phyloP scores from a whole-genome alignment of 1,140 invertebrate species.

The Stenopsyche tienmushanensis region DNA sequence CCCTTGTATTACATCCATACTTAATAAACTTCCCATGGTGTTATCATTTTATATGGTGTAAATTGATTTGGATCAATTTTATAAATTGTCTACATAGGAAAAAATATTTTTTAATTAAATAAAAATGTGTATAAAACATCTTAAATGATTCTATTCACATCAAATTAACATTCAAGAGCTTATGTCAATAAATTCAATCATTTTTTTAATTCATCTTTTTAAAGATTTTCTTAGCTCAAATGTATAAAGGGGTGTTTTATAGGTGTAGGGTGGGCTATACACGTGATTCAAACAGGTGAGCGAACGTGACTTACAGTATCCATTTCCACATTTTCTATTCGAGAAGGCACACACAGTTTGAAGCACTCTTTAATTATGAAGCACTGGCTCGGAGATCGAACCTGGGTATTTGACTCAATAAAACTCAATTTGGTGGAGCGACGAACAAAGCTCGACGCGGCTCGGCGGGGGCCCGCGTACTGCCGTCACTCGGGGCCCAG shows the following conservation, averaged over 20 bases:
- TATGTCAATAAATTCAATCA: too few relatives aligned
- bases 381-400: slow-evolving; percentile 6
- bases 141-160: too few relatives aligned
- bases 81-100: too few relatives aligned
- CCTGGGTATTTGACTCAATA: slow-evolving; percentile 30
- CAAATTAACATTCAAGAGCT: too few relatives aligned
- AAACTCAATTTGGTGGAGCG: slow-evolving; percentile 36
- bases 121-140: too few relatives aligned
- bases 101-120: too few relatives aligned
- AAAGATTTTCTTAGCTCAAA: too few relatives aligned
- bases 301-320: slow-evolving; percentile 32
- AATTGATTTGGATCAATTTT: too few relatives aligned
- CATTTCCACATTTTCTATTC: slow-evolving; percentile 32
- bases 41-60: background rate
- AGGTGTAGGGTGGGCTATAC: too few relatives aligned
- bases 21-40: slow-evolving; percentile 9
- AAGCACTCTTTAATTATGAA: slow-evolving; percentile 1
- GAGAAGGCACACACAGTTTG: slow-evolving; percentile 22
- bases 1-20: slow-evolving; percentile 28
- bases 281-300: background rate
- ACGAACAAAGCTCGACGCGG: slow-evolving; percentile 17
- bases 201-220: too few relatives aligned
- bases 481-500: slow-evolving; percentile 15
- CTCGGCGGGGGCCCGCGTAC: slow-evolving; percentile 33
- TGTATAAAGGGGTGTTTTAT: too few relatives aligned